phyloP scores from a whole-genome alignment of 2,797 vertebrate genomes.

The Coendou prehensilis region DNA sequence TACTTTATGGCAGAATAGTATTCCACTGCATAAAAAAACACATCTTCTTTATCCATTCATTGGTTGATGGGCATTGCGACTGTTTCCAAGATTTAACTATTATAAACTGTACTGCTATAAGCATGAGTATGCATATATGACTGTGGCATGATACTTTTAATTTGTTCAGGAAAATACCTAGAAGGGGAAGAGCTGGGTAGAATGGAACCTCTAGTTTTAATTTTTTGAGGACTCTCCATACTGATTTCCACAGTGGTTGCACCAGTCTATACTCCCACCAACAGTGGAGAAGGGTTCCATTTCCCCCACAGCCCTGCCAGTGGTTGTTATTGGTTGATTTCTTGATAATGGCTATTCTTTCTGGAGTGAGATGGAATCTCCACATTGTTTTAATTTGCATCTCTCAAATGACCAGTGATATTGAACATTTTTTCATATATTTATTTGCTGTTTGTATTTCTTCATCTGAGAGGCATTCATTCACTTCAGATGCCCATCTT shows the following conservation, averaged over 20 bases:
- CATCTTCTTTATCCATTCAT: too few relatives aligned
- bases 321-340: neutral
- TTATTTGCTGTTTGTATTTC: too few relatives aligned
- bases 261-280: neutral
- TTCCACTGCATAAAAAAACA: neutral
- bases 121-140: neutral
- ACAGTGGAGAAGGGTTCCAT: neutral
- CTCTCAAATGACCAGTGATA: neutral
- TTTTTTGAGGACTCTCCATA: neutral
- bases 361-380: neutral
- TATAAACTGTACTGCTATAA: neutral
- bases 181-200: neutral
- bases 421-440: too few relatives aligned
- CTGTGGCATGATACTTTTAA: neutral
- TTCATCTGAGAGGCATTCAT: neutral
- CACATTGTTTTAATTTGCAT: neutral
- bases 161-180: neutral
- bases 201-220: neutral
- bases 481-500: neutral
- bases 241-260: neutral
- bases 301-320: neutral
- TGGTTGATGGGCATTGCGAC: too few relatives aligned
- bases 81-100: neutral
- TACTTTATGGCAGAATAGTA: neutral
- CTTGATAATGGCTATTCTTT: neutral